phyloP scores from a whole-genome alignment of 2,113 vertebrate genomes.

The Centrocercus urophasianus region DNA sequence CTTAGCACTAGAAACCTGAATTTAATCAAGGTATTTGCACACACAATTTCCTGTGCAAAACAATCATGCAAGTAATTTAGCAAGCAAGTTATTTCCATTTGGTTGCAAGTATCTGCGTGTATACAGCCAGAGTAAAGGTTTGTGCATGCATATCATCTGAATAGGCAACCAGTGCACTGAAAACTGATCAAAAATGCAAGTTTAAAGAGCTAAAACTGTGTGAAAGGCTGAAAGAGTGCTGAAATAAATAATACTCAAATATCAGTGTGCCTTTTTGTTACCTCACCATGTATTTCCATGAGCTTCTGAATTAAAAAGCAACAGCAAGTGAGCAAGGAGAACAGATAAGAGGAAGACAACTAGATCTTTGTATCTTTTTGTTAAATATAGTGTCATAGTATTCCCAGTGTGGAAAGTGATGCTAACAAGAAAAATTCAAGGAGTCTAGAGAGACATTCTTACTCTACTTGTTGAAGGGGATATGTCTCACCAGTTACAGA shows the following conservation, averaged over 20 bases:
- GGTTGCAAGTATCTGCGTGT: background rate
- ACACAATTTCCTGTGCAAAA: constrained; percentile 58
- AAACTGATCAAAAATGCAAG: background rate
- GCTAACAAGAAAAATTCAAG: background rate
- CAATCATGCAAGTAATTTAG: constrained; percentile 22
- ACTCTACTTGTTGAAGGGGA: rapidly evolving
- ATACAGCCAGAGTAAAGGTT: background rate
- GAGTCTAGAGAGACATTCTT: background rate
- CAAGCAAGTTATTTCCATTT: background rate
- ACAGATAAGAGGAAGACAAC: background rate
- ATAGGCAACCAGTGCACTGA: background rate
- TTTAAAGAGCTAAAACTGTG: background rate
- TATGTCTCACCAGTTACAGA: background rate
- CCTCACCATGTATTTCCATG: background rate
- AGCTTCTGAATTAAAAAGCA: background rate
- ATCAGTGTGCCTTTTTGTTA: background rate
- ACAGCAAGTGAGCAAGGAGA: background rate
- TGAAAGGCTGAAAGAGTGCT: background rate
- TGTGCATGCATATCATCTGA: background rate
- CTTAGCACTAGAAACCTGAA: constrained; percentile 46
- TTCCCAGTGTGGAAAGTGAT: background rate
- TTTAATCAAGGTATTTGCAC: constrained; percentile 61
- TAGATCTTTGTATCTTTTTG: background rate
- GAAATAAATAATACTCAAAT: background rate
- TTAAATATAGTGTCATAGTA: background rate